These are phyloP conservation scores for Leucoma salicis DNA, from an alignment of 2,888 invertebrate genomes.

Conservation along the genomic window DNA sequence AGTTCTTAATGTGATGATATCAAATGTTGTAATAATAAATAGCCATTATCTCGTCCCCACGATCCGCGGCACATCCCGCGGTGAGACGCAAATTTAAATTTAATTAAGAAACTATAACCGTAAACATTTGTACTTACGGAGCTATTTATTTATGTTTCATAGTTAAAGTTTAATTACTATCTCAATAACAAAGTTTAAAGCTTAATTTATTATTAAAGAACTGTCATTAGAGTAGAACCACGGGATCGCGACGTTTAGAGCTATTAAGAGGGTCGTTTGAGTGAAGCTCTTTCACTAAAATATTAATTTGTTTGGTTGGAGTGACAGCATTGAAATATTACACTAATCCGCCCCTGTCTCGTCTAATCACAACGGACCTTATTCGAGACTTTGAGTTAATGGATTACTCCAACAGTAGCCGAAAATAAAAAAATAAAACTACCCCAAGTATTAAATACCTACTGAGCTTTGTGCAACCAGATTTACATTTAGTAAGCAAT, in stretches of 20 bases:
- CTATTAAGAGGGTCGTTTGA: constrained; percentile 43
- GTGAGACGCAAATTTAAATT: constrained; percentile 64
- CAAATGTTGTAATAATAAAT: constrained; percentile 37
- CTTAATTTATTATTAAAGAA: constrained; percentile 49
- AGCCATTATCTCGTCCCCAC: constrained; percentile 50
- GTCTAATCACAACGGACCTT: neutral
- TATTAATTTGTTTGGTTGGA: constrained; percentile 26
- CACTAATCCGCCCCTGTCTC: constrained; percentile 18
- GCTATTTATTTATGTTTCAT: constrained; percentile 23
- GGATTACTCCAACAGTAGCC: neutral
- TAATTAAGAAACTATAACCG: constrained; percentile 55
- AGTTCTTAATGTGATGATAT: constrained; percentile 46
- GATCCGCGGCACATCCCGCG: constrained; percentile 58
- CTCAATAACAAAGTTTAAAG: constrained; percentile 44
- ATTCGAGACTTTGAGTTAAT: neutral
- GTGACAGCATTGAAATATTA: constrained; percentile 38
- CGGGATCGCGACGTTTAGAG: constrained; percentile 37
- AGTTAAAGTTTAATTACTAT: constrained; percentile 54
- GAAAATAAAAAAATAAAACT: neutral
- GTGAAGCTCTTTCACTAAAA: constrained; percentile 42
- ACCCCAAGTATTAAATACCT: too few relatives aligned
- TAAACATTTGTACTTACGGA: constrained; percentile 34
- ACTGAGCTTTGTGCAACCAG: too few relatives aligned
- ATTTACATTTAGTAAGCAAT: too few relatives aligned
- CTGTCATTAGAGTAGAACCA: constrained; percentile 40